Evolutionary conservation across 2,797 vertebrate genomes (phyloP).

Genomic region (Peromyscus eremicus): DNA sequence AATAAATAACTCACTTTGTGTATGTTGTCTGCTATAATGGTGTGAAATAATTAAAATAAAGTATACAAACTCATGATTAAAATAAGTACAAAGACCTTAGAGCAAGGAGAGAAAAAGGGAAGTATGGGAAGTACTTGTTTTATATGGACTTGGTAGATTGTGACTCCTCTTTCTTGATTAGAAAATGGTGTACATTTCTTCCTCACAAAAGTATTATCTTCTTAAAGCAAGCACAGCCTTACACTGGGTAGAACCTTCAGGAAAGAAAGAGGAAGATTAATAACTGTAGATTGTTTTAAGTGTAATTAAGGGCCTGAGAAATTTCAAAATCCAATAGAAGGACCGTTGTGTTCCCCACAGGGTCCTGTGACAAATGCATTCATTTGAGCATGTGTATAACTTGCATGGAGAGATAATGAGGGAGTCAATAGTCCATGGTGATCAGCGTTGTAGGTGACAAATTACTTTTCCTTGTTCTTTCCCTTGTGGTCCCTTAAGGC

Average conservation of each 20-base stretch:
- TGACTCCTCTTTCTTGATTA: background rate
- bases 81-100: background rate
- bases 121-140: background rate
- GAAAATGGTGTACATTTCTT: background rate
- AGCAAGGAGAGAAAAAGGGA: background rate
- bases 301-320: constrained; percentile 72
- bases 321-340: constrained; percentile 53
- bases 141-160: background rate
- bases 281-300: constrained; percentile 65
- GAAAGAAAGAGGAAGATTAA: constrained; percentile 55
- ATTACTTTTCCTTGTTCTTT: constrained; percentile 37
- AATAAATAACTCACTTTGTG: background rate
- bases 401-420: constrained; percentile 68
- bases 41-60: background rate
- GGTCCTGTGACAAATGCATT: constrained; percentile 65
- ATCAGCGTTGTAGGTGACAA: constrained; percentile 41
- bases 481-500: background rate
- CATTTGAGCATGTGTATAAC: constrained; percentile 54
- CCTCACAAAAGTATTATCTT: background rate
- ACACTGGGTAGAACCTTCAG: background rate
- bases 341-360: constrained; percentile 35
- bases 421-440: constrained; percentile 55
- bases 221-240: background rate
- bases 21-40: background rate
- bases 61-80: background rate